Percentiles rank a stretch among this genome's conserved stretches.
Evolutionary conservation across 2,113 vertebrate species (phyloP).

Genomic region (Acanthochromis polyacanthus): DNA sequence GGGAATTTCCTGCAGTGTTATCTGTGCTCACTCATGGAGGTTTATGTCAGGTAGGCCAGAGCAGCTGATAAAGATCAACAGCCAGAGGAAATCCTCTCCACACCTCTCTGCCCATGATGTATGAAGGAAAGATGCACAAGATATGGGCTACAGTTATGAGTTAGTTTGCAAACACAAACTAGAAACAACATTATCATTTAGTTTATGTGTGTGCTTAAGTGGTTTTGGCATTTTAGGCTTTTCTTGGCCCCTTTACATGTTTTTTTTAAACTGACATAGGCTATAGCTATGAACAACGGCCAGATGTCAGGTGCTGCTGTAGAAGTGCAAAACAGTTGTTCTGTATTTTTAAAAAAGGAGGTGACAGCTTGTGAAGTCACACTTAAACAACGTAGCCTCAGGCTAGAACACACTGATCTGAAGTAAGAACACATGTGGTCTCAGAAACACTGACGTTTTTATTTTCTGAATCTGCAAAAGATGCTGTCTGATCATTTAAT

Average conservation of each 20-base stretch:
- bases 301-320: slow-evolving; percentile 5
- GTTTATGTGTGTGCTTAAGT: not conserved
- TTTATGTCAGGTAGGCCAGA: slow-evolving; percentile 38
- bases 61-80: slow-evolving; percentile 49
- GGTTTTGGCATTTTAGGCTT: slow-evolving; percentile 18
- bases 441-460: too few species aligned
- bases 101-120: slow-evolving; percentile 36
- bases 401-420: too few species aligned
- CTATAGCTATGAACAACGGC: not conserved
- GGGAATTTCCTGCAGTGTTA: slow-evolving; percentile 54
- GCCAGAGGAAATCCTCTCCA: slow-evolving; percentile 52
- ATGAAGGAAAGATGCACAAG: slow-evolving; percentile 31
- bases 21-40: slow-evolving; percentile 23
- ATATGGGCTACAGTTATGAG: slow-evolving; percentile 12
- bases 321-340: not conserved
- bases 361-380: too few species aligned
- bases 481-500: too few species aligned
- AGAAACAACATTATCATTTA: not conserved
- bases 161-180: slow-evolving; percentile 12
- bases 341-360: not conserved
- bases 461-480: too few species aligned
- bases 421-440: too few species aligned
- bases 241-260: not conserved
- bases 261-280: not conserved
- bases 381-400: too few species aligned